phyloP scores from a whole-genome alignment of 2,797 vertebrate genomes.

The Paramormyrops hopkinsi region DNA sequence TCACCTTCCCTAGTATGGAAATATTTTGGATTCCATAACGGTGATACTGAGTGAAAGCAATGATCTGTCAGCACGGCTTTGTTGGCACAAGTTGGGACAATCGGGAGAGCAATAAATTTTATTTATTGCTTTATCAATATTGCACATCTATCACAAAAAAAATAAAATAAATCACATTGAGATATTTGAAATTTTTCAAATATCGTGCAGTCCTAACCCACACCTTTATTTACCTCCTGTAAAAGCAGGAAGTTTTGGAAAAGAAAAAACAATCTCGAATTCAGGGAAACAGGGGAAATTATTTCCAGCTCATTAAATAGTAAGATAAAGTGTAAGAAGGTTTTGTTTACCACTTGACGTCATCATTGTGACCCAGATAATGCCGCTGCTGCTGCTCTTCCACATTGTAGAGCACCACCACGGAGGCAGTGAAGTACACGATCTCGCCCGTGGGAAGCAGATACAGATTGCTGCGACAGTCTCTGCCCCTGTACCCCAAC shows the following conservation, averaged over 20 bases:
- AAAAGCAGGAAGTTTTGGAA: background rate
- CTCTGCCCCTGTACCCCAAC: constrained; percentile 81
- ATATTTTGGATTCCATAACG: background rate
- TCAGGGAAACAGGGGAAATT: background rate
- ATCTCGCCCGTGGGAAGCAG: constrained; percentile 86
- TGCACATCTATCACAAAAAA: background rate
- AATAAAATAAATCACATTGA: background rate
- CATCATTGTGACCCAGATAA: constrained; percentile 85
- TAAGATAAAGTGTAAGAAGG: background rate
- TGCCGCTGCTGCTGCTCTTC: constrained; percentile 84
- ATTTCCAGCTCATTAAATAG: background rate
- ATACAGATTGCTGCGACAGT: constrained; percentile 83
- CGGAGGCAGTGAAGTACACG: constrained; percentile 83
- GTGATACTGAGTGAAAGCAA: background rate
- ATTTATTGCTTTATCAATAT: background rate
- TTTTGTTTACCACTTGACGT: constrained; percentile 78
- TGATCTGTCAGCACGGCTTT: background rate
- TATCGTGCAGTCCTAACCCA: background rate
- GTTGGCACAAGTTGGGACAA: background rate
- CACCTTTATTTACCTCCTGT: background rate
- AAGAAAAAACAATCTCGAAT: background rate
- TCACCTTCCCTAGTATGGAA: background rate
- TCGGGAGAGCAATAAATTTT: background rate
- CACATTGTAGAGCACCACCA: constrained; percentile 80
- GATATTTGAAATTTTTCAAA: background rate